A percentile compares a stretch with the other conserved stretches of the same genome.
phyloP scores from a whole-genome alignment of 1,140 invertebrate genomes.

The Heliconius himera region DNA sequence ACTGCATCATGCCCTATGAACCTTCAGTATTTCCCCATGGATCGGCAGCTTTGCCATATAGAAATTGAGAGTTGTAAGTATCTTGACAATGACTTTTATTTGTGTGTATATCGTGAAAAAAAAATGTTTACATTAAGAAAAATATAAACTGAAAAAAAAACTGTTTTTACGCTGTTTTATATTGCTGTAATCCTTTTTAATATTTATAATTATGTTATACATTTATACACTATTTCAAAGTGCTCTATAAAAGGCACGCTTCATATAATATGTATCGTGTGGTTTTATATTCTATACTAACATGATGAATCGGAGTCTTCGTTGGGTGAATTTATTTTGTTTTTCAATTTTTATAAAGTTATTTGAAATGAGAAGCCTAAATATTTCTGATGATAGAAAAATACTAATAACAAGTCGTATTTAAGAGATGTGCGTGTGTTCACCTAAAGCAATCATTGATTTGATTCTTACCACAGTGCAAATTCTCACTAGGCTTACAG shows the following conservation, averaged over 20 bases:
- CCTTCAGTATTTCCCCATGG: conserved; percentile 99
- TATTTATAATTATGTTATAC: conserved; percentile 17
- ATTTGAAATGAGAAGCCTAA: conserved; percentile 36
- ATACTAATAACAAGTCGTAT: conserved; percentile 58
- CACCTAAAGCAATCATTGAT: conserved; percentile 74
- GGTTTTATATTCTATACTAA: conserved; percentile 18
- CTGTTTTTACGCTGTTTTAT: not conserved
- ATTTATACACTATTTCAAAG: conserved; percentile 2
- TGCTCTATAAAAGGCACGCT: conserved; percentile 40
- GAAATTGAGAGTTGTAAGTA: conserved; percentile 99
- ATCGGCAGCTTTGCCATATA: conserved; percentile 97
- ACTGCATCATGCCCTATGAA: conserved; percentile 99
- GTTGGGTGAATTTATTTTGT: conserved; percentile 17
- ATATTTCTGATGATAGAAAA: conserved; percentile 69
- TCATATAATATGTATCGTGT: conserved; percentile 42
- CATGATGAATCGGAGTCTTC: conserved; percentile 22
- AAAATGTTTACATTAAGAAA: not conserved
- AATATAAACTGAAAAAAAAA: not conserved
- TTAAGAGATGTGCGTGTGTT: conserved; percentile 57
- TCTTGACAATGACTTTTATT: conserved; percentile 51
- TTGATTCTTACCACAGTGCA: conserved; percentile 73
- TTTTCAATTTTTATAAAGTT: conserved; percentile 23
- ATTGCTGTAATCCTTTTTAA: not conserved
- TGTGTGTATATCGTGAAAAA: not conserved
- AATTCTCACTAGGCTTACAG: conserved; percentile 76